These are phyloP conservation scores for Dendrocincla fuliginosa DNA, from an alignment of 2,797 vertebrate genomes.

Conservation along the genomic window DNA sequence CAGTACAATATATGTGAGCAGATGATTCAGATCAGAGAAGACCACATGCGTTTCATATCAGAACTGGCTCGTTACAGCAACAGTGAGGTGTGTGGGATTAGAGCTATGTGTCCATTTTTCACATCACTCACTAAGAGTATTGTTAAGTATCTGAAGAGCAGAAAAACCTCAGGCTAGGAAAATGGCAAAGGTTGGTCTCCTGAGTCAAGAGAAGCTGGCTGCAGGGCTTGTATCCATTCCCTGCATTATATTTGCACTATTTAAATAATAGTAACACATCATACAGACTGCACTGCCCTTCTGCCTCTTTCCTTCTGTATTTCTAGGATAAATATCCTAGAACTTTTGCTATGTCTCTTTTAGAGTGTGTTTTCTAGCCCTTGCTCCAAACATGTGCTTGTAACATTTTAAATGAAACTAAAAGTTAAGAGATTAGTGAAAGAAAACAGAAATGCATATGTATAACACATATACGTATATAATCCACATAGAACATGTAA, in stretches of 20 bases:
- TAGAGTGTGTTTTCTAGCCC: not conserved
- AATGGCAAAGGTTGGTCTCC: not conserved
- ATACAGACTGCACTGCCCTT: not conserved
- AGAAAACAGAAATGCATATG: too few relatives aligned
- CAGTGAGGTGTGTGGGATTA: slow-evolving; percentile 84
- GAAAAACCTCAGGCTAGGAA: not conserved
- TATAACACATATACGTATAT: not conserved
- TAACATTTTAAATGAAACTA: not conserved
- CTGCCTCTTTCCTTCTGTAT: not conserved
- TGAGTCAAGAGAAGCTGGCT: not conserved
- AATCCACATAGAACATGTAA: not conserved
- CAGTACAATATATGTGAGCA: slow-evolving; percentile 99
- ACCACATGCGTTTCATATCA: slow-evolving; percentile 99
- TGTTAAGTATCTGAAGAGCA: not conserved
- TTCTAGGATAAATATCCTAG: not conserved
- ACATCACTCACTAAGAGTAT: not conserved
- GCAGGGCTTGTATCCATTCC: not conserved
- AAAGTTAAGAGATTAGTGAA: not conserved
- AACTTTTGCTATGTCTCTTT: not conserved
- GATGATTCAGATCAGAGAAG: slow-evolving; percentile 98
- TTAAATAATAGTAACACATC: not conserved
- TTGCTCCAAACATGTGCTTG: not conserved
- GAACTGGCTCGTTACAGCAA: slow-evolving; percentile 99
- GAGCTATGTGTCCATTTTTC: not conserved
- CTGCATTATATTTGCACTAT: not conserved